Conservation (phyloP, 2,113 vertebrate species). For the Dicerorhinus sumatrensis region DNA sequence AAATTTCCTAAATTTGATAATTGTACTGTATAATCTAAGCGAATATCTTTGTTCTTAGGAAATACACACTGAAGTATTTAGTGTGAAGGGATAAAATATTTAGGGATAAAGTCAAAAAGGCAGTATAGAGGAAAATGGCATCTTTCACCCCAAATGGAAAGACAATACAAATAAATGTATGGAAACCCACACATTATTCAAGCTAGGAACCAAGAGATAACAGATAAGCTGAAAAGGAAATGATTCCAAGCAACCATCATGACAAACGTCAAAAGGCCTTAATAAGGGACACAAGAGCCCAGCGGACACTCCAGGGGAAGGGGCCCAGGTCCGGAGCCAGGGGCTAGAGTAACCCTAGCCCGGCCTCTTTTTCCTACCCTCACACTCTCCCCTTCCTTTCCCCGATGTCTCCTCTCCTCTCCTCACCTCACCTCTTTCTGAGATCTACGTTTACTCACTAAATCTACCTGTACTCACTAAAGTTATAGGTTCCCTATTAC, state of each 20-base stretch:
- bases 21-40: not conserved
- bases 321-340: no score
- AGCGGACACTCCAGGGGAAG: no score
- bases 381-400: not conserved
- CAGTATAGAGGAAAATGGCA: not conserved
- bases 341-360: not conserved
- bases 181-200: not conserved
- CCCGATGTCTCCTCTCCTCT: not conserved
- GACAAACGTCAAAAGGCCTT: not conserved
- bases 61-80: not conserved
- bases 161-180: not conserved
- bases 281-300: not conserved
- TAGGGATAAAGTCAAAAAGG: not conserved
- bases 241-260: not conserved
- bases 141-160: conserved; percentile 4
- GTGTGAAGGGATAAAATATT: not conserved
- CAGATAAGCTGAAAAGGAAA: not conserved
- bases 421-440: not conserved
- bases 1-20: not conserved
- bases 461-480: not conserved
- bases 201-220: not conserved
- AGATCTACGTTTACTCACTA: not conserved
- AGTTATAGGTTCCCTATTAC: not conserved
- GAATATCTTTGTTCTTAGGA: not conserved
- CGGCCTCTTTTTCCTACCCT: not conserved